Conservation (phyloP, 53 echinoderm and acorn worm genomes). For the Paracentrotus lividus region DNA sequence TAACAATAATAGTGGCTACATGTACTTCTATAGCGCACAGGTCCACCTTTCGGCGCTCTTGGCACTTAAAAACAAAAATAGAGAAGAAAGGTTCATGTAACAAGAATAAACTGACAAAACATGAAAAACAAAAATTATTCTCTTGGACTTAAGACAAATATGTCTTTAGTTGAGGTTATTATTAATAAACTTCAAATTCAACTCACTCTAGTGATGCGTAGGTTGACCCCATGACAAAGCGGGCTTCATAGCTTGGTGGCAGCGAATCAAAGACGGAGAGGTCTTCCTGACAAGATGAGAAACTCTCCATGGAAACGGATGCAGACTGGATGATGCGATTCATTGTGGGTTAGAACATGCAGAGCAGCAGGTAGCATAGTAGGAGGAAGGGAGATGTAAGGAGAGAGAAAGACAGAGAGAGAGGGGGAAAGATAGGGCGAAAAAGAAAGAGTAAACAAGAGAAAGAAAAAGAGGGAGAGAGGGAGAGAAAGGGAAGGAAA, state of each 20-base stretch:
- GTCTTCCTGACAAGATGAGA: slow-evolving; percentile 66
- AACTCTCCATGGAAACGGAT: slow-evolving; percentile 56
- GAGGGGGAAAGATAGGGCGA: neutral
- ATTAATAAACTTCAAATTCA: too few species aligned
- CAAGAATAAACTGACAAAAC: too few species aligned
- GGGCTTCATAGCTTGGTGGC: slow-evolving; percentile 85
- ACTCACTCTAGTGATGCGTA: slow-evolving; percentile 96
- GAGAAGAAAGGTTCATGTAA: too few species aligned
- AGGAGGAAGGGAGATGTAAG: neutral
- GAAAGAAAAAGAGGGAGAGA: neutral
- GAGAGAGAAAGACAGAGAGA: neutral
- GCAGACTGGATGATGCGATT: slow-evolving; percentile 43
- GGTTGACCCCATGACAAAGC: slow-evolving; percentile 89
- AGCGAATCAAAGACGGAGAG: slow-evolving; percentile 33
- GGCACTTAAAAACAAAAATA: too few species aligned
- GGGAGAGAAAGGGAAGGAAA: neutral
- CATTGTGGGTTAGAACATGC: neutral
- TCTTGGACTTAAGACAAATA: too few species aligned
- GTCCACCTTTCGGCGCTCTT: too few species aligned
- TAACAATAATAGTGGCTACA: too few species aligned
- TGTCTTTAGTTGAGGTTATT: too few species aligned
- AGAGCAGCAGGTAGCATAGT: neutral
- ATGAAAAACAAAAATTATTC: too few species aligned
- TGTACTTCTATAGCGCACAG: too few species aligned
- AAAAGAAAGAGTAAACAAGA: neutral